Conservation (phyloP, 2,113 vertebrate genomes). For the Baryphthengus martii region DNA sequence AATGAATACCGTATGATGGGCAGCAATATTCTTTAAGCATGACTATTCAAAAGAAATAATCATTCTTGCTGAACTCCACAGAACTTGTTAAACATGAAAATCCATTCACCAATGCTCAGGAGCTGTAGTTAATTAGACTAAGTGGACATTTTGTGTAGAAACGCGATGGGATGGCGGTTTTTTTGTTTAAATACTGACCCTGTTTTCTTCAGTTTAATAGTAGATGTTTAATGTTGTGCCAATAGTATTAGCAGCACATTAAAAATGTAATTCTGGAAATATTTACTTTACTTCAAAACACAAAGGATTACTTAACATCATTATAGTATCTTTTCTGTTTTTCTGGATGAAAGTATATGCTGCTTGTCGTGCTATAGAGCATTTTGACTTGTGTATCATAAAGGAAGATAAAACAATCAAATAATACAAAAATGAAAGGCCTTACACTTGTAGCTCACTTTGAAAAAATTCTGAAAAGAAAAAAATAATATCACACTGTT, state of each 20-base stretch:
- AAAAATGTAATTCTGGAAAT: slow-evolving; percentile 40
- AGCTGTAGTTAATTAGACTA: slow-evolving; percentile 34
- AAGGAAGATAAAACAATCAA: neutral
- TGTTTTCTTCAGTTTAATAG: neutral
- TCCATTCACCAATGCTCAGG: neutral
- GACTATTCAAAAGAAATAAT: slow-evolving; percentile 49
- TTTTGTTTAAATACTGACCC: slow-evolving; percentile 27
- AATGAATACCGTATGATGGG: slow-evolving; percentile 51
- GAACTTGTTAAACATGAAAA: slow-evolving; percentile 36
- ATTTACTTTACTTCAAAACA: slow-evolving; percentile 16
- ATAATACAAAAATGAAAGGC: neutral
- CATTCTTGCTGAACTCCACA: neutral
- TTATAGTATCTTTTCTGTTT: neutral
- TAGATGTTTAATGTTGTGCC: slow-evolving; percentile 41
- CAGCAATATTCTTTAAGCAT: slow-evolving; percentile 29
- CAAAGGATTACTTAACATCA: neutral
- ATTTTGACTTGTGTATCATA: neutral
- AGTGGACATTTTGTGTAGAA: slow-evolving; percentile 34
- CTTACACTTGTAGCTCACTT: neutral
- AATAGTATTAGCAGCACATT: slow-evolving; percentile 10
- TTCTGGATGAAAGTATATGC: neutral
- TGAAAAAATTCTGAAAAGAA: neutral
- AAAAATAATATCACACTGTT: neutral
- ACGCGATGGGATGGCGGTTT: slow-evolving; percentile 23
- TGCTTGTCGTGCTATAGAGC: neutral